Base-by-base conservation (phyloP, 1,140 invertebrate species). In the Danaus plexippus region DNA sequence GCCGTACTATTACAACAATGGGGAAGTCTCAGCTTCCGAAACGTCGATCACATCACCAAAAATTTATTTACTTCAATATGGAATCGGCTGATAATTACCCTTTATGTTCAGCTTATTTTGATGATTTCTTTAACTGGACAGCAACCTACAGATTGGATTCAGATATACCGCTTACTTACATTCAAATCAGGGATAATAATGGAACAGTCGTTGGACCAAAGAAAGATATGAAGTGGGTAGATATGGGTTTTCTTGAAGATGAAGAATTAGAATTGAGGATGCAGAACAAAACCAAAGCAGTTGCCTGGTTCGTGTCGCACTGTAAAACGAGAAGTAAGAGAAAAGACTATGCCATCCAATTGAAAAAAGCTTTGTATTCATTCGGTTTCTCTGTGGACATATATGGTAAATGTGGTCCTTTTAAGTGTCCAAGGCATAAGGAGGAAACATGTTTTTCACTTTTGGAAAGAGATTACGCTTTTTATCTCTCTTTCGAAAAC, bases 401-500 rank as follows among this genome's bases (percentile, higher is more conserved):
- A 45, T 94, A 90, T 67, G 94, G 94, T 10, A 60, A 47, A 0
- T 95, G 94, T 81, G 89, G 89, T 0, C 52, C 61, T 0, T 56
- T 81, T 0, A 64, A 65, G 2, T 90, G 88, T 64, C 65, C 75
- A 0, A 64, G 50, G 47, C 45, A 74, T n/a, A 6, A 54, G 3
- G 52, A 65, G 46, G 60, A 69, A 0, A 67, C 80, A 43, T 90
- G 88, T 51, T 83, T 88, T 57, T 52, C 59, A 0, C 67, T 81
- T 18, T 59, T 91, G 11, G 72, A 81, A 9, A 81, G 77, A 2
- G 66, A 88, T 43, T 93, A 93, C 74, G 90, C 88, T 58, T 93
- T 93, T 68, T 93, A 93, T 71, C 69, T 94, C 52, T 87, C 92
- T 0, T 91, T 93, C 50, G 92, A 94, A 73, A 94, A 94, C 75